A percentile compares a stretch with the other conserved stretches of the same genome.
phyloP scores from a whole-genome alignment of 30 jellyfish, hydroid and myxozoan genomes.

The Aurelia sp. region DNA sequence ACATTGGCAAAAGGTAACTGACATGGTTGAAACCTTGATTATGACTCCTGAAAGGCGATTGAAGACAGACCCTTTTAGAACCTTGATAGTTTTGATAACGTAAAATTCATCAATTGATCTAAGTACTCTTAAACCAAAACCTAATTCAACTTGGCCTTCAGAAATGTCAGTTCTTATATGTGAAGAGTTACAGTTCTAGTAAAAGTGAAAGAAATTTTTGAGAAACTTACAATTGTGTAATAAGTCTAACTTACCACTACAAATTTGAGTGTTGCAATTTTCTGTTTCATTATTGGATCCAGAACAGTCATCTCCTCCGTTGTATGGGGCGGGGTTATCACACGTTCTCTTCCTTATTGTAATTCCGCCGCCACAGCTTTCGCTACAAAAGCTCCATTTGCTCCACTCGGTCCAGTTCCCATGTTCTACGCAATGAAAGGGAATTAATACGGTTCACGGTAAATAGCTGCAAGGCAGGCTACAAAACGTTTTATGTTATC shows the following conservation, averaged over 20 bases:
- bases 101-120: too few relatives aligned
- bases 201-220: too few relatives aligned
- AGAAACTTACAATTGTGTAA: too few relatives aligned
- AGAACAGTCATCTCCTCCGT: conserved; percentile 58
- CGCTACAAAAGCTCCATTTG: conserved; percentile 60
- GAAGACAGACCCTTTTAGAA: too few relatives aligned
- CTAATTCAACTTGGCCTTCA: too few relatives aligned
- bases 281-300: conserved; percentile 21
- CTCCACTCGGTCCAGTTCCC: conserved; percentile 83
- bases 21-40: too few relatives aligned
- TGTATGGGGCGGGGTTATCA: conserved; percentile 71
- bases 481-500: not conserved
- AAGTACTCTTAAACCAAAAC: too few relatives aligned
- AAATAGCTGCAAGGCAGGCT: not conserved
- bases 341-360: conserved; percentile 35
- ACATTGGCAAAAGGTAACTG: too few relatives aligned
- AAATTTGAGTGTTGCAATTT: conserved; percentile 40
- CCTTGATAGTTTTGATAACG: too few relatives aligned
- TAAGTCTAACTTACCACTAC: conserved; percentile 50
- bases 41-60: too few relatives aligned
- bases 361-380: conserved; percentile 76
- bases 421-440: conserved; percentile 12
- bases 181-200: too few relatives aligned
- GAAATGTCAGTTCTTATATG: too few relatives aligned
- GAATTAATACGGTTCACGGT: not conserved